These are phyloP conservation scores for Timema podura DNA, from an alignment of 2,888 invertebrate species.

Conservation along the genomic window DNA sequence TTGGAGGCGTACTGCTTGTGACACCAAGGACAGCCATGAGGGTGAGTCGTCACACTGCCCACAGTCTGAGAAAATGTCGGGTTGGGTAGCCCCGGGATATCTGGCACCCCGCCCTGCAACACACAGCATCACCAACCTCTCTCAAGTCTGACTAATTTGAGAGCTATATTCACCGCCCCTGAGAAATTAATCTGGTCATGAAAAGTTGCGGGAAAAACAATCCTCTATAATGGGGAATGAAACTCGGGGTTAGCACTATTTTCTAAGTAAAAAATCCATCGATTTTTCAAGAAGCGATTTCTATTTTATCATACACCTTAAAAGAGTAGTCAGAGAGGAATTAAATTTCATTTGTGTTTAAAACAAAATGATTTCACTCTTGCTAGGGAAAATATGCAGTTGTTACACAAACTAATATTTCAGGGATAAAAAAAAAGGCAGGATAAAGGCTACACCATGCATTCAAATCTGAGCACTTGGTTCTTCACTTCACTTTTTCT, in stretches of 20 bases:
- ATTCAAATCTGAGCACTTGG: too few relatives aligned
- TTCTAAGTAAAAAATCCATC: background rate
- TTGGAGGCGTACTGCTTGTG: constrained; percentile 84
- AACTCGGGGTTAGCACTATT: background rate
- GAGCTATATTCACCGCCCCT: background rate
- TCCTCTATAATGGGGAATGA: background rate
- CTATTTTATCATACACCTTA: too few relatives aligned
- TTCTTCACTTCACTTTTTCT: too few relatives aligned
- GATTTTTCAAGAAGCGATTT: background rate
- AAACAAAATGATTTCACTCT: too few relatives aligned
- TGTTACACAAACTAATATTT: too few relatives aligned
- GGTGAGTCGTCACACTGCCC: constrained; percentile 66
- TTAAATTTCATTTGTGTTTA: too few relatives aligned
- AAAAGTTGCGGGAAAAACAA: too few relatives aligned
- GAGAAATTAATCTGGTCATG: too few relatives aligned
- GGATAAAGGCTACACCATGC: too few relatives aligned
- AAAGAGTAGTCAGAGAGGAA: too few relatives aligned
- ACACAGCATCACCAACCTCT: background rate
- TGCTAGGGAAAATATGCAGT: too few relatives aligned
- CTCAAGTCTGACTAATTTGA: background rate
- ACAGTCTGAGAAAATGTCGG: constrained; percentile 65
- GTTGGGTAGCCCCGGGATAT: constrained; percentile 51
- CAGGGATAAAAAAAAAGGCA: too few relatives aligned
- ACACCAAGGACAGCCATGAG: constrained; percentile 73
- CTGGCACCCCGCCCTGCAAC: constrained; percentile 33